Evolutionary conservation across 2,113 vertebrate genomes (phyloP).

Genomic region (Oxyura jamaicensis): DNA sequence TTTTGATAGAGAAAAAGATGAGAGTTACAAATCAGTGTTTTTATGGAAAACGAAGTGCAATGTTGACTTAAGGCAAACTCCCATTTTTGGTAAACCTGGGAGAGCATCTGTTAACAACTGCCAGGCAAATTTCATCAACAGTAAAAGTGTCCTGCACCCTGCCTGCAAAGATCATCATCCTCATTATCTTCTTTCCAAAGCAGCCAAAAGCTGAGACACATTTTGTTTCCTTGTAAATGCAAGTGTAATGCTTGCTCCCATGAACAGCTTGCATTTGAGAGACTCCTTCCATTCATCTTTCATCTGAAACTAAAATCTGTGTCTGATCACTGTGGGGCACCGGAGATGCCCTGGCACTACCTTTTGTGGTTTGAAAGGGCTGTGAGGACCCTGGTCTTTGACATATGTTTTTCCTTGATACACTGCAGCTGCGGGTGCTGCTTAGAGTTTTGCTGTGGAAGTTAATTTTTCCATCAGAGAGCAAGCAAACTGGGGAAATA

Average conservation of each 20-base stretch:
- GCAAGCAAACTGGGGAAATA: neutral
- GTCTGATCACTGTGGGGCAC: neutral
- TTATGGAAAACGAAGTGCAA: neutral
- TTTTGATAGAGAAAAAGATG: neutral
- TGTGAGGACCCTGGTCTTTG: neutral
- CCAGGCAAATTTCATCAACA: neutral
- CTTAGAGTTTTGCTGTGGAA: neutral
- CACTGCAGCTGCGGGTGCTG: neutral
- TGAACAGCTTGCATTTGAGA: neutral
- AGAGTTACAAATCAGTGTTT: neutral
- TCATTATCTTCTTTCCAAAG: neutral
- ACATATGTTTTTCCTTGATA: neutral
- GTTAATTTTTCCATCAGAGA: neutral
- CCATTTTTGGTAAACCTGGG: neutral
- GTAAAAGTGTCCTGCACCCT: neutral
- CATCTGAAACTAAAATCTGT: neutral
- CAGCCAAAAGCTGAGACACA: neutral
- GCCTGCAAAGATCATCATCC: neutral
- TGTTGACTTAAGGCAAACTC: neutral
- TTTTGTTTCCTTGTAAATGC: slow-evolving; percentile 4
- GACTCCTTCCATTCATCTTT: neutral
- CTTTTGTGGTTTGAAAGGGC: neutral
- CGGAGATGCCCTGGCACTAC: neutral
- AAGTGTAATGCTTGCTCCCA: neutral
- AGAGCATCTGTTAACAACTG: neutral